These are phyloP conservation scores for Agrochola lychnidis DNA, from an alignment of 2,888 invertebrate genomes.

Conservation along the genomic window DNA sequence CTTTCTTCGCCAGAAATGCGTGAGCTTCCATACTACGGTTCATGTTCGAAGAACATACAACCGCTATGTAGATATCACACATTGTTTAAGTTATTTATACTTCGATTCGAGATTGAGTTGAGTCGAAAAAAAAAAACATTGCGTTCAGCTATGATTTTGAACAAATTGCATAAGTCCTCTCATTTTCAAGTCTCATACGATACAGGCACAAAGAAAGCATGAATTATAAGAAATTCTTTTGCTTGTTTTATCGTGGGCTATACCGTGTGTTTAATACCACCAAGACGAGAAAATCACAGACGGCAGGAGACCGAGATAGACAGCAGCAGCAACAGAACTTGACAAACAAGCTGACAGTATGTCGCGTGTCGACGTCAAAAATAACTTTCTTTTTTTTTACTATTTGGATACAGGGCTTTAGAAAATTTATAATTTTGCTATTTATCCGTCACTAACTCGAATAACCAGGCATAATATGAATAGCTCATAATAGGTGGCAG, in stretches of 20 bases:
- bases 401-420: no score
- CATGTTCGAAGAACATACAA: slow-evolving; percentile 99
- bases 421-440: no score
- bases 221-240: slow-evolving; percentile 5
- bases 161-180: slow-evolving; percentile 24
- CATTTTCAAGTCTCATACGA: slow-evolving; percentile 28
- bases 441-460: no score
- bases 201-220: neutral
- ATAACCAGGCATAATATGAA: no score
- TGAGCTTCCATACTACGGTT: slow-evolving; percentile 99
- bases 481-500: no score
- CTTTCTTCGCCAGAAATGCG: slow-evolving; percentile 98
- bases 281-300: neutral
- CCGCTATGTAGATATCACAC: slow-evolving; percentile 94
- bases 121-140: slow-evolving; percentile 33
- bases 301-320: no score
- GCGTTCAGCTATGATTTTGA: slow-evolving; percentile 35
- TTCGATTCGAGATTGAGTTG: slow-evolving; percentile 20
- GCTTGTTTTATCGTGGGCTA: slow-evolving; percentile 8
- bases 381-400: no score
- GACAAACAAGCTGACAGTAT: neutral
- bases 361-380: neutral
- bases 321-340: neutral
- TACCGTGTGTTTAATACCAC: neutral
- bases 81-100: slow-evolving; percentile 61